Evolutionary conservation across 2,797 vertebrate genomes (phyloP).

Genomic region (Tangara arthus): DNA sequence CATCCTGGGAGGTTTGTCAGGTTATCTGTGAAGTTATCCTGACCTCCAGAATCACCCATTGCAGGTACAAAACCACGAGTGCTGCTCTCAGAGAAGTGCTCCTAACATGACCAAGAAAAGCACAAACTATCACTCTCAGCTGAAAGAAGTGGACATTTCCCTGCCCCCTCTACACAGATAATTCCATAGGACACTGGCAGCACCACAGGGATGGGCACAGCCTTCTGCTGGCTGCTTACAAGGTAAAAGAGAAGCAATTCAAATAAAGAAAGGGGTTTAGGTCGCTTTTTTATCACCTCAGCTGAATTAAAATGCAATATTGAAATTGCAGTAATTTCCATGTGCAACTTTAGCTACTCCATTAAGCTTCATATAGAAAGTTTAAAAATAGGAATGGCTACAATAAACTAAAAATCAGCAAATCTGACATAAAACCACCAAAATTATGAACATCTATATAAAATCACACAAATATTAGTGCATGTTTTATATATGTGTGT

Average conservation of each 20-base stretch:
- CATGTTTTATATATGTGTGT: neutral
- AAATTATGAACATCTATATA: neutral
- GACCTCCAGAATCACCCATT: neutral
- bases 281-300: neutral
- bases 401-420: neutral
- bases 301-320: neutral
- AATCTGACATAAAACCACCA: neutral
- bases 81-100: rapidly evolving
- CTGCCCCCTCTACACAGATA: neutral
- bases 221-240: neutral
- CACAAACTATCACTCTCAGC: neutral
- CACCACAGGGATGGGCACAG: rapidly evolving
- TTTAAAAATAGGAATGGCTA: neutral
- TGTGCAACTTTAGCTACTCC: neutral
- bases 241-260: neutral
- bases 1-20: neutral
- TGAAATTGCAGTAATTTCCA: neutral
- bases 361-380: neutral
- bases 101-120: rapidly evolving
- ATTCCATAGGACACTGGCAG: neutral
- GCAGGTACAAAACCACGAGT: neutral
- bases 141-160: neutral
- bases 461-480: neutral
- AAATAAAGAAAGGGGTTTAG: neutral
- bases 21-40: neutral